A percentile compares a stretch with the other conserved stretches of the same genome.
Conservation (phyloP, 2,113 vertebrate genomes). For the Isichthys henryi region DNA sequence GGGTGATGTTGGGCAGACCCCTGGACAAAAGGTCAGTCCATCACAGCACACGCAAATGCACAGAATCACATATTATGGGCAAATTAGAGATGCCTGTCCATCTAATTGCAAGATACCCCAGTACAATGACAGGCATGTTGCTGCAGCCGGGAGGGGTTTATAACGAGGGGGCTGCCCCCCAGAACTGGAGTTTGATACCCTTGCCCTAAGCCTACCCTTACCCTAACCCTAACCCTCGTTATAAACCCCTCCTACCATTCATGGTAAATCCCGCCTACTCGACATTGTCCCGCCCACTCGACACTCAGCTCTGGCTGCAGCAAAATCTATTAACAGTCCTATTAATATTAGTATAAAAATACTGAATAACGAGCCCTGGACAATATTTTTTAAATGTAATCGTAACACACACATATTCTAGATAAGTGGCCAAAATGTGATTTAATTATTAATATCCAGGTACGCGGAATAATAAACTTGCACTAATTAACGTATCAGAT, state of each 20-base stretch:
- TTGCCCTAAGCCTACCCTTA: no score
- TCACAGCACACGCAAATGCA: neutral
- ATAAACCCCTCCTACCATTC: no score
- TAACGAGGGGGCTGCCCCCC: no score
- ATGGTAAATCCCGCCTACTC: no score
- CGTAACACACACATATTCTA: neutral
- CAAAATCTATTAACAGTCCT: neutral
- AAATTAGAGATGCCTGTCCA: neutral
- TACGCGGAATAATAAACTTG: neutral
- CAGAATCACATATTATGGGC: neutral
- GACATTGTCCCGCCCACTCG: no score
- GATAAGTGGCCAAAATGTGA: neutral
- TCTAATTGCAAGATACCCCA: neutral
- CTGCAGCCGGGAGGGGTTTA: no score
- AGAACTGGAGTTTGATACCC: no score
- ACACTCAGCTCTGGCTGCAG: no score
- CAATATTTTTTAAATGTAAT: neutral
- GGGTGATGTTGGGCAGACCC: neutral
- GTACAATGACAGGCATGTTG: no score
- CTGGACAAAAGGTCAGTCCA: neutral
- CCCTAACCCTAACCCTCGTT: no score
- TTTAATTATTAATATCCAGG: neutral
- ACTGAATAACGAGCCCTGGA: neutral
- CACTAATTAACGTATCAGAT: neutral
- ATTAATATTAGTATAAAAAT: neutral